Base-by-base conservation (phyloP, 1,140 invertebrate species). In the Aphaenogaster floridana region DNA sequence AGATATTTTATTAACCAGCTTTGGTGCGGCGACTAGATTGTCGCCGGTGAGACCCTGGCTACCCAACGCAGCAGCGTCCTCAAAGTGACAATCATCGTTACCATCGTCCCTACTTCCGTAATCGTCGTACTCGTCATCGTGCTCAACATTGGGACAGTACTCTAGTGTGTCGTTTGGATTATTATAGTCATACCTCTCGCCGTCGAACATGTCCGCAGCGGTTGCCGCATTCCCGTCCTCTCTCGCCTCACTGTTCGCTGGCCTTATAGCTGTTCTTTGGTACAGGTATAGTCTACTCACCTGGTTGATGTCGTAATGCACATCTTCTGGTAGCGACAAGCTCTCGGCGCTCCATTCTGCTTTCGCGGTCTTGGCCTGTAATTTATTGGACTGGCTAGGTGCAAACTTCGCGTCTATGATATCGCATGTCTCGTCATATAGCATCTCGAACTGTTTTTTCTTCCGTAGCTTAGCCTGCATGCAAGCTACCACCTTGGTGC, bases 11-110 rank as follows among this genome's bases (percentile, higher is more conserved):
- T 93, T 92, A 48, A 95, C 94, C 48, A 95, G 89, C 91, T 95
- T 95, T 5, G 97, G 97, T 21, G 96, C 95, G 15, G 96, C 94
- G 2, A 97, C 95, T 3, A 97, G 92, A 95, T 97, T 96, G 83
- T 96, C 95, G 28, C 96, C 96, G 45, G 90, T 92, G 85, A 96
- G 95, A 86, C 95, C 71, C n/a, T 84, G 80, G 21, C 9, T 76
- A 15, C 1, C 8, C 9, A 45, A 36, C 8, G 21, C 92, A 93
- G 94, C 93, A 5, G 92, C 93, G 86, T 96, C 95, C 63, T 95
- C 94, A 0, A 89, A 80, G 80, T 90, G 91, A 42, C 89, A 86
- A 42, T 94, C 94, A 86, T 95, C 90, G 42, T 94, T 92, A 52
- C 93, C 94, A 2, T 94, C 95, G 28, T 94, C 93, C 66, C 94